Conservation (phyloP, 2,113 vertebrate species). For the Pelusios castaneus region DNA sequence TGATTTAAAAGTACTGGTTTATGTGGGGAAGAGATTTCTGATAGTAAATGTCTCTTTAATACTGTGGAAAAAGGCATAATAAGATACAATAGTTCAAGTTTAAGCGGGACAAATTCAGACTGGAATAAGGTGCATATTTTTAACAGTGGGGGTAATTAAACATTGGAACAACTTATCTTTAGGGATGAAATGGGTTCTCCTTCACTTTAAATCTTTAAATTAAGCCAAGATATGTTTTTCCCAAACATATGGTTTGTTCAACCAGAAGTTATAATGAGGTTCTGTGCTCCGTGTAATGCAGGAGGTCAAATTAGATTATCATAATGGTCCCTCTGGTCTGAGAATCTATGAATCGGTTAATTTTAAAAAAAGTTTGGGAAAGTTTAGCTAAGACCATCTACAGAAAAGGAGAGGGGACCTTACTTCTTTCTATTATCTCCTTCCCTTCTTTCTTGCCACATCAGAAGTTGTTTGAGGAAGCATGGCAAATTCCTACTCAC, state of each 20-base stretch:
- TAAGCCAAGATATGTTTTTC: neutral
- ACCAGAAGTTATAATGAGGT: neutral
- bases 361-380: neutral
- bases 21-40: neutral
- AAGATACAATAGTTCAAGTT: neutral
- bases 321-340: neutral
- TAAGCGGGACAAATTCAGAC: neutral
- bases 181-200: neutral
- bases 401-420: neutral
- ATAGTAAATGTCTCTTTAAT: neutral
- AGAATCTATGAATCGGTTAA: neutral
- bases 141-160: neutral
- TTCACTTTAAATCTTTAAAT: neutral
- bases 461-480: neutral
- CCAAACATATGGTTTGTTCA: neutral
- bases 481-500: neutral
- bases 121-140: neutral
- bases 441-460: neutral
- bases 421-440: neutral
- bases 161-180: neutral
- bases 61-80: neutral
- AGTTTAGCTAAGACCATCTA: neutral
- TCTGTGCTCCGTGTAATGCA: neutral
- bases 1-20: neutral
- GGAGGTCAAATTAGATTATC: neutral